phyloP scores from a whole-genome alignment of 2,797 vertebrate genomes.

The Tiaroga cobitis region DNA sequence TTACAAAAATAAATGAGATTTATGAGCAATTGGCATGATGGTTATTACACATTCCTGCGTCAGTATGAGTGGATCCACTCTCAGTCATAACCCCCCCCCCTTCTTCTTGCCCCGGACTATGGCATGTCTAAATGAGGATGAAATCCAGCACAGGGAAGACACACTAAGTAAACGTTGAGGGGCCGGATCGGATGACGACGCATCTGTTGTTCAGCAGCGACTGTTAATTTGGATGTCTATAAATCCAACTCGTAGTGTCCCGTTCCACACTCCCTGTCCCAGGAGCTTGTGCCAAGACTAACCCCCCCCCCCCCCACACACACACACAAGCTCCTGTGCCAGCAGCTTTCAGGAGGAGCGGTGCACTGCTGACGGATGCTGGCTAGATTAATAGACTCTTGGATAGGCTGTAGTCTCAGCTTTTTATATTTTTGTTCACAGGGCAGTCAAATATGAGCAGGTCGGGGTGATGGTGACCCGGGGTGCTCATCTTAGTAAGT shows the following conservation, averaged over 20 bases:
- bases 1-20: slow-evolving; percentile 59
- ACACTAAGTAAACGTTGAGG: slow-evolving; percentile 53
- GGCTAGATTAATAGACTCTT: slow-evolving; percentile 48
- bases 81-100: background rate
- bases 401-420: slow-evolving; percentile 28
- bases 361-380: slow-evolving; percentile 8
- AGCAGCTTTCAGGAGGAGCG: slow-evolving; percentile 19
- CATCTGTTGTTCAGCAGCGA: slow-evolving; percentile 54
- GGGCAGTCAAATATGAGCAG: slow-evolving; percentile 46
- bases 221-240: slow-evolving; percentile 57
- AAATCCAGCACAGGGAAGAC: slow-evolving; percentile 50
- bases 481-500: slow-evolving; percentile 47
- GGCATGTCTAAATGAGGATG: slow-evolving; percentile 57
- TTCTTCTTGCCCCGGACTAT: background rate
- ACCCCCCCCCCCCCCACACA: background rate
- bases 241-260: slow-evolving; percentile 57
- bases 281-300: slow-evolving; percentile 20
- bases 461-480: slow-evolving; percentile 24
- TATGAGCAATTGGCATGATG: slow-evolving; percentile 53
- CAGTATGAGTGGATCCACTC: slow-evolving; percentile 47
- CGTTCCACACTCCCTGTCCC: slow-evolving; percentile 46
- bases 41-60: slow-evolving; percentile 49
- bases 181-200: slow-evolving; percentile 50
- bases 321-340: slow-evolving; percentile 5
- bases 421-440: slow-evolving; percentile 47